Evolutionary conservation across 2,113 vertebrate species (phyloP).

Genomic region (Colius striatus): DNA sequence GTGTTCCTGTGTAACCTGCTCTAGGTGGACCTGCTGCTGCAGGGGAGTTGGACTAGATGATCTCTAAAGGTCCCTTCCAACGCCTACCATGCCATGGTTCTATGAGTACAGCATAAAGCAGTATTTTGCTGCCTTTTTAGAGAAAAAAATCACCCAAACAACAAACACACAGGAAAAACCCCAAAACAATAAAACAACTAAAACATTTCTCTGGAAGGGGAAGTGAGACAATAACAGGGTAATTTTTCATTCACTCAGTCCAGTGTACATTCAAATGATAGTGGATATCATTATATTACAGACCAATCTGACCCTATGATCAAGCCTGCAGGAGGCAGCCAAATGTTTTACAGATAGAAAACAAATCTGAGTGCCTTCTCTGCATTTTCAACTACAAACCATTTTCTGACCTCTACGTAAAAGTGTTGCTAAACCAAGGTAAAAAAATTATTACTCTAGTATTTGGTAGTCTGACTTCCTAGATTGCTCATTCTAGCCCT

Average conservation of each 20-base stretch:
- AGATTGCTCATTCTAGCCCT: background rate
- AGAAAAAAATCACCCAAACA: background rate
- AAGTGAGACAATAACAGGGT: background rate
- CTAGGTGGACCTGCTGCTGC: no score
- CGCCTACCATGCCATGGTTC: no score
- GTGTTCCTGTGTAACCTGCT: no score
- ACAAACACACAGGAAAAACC: no score
- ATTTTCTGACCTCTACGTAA: background rate
- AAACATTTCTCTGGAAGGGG: background rate
- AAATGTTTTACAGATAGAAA: background rate
- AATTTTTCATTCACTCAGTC: background rate
- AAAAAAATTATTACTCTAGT: background rate
- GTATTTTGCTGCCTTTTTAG: background rate
- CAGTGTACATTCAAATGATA: background rate
- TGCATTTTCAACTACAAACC: background rate
- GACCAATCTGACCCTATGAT: background rate
- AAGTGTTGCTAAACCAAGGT: background rate
- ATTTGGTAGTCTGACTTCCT: background rate
- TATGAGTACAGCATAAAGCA: background rate
- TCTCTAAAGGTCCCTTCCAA: no score
- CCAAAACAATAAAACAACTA: no score
- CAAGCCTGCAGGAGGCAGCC: background rate
- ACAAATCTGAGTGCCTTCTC: background rate
- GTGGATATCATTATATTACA: fast-evolving
- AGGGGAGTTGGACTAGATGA: no score